Evolutionary conservation across 2,888 invertebrate species (phyloP).

Genomic region (Philereme transversata): DNA sequence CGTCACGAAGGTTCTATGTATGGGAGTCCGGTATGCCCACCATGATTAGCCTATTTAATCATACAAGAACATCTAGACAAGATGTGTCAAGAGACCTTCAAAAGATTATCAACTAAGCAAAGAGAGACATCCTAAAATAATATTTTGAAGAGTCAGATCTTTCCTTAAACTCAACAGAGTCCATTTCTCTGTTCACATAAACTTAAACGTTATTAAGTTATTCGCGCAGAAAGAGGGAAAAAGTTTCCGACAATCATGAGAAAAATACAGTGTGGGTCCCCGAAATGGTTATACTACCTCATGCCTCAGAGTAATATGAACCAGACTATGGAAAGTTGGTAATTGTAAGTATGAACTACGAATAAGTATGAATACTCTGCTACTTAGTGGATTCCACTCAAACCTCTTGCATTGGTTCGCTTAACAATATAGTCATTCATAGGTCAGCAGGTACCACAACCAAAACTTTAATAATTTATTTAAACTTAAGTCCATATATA

Average conservation of each 20-base stretch:
- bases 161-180: conserved; percentile 12
- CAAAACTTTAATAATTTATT: no score
- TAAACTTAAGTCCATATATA: no score
- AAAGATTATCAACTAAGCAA: not conserved
- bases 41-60: no score
- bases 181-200: conserved; percentile 13
- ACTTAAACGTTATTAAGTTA: conserved; percentile 23
- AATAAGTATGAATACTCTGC: not conserved
- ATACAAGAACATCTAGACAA: no score
- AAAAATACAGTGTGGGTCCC: conserved; percentile 10
- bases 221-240: conserved; percentile 14
- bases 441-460: no score
- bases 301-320: not conserved
- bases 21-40: no score
- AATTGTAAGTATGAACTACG: not conserved
- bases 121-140: conserved; percentile 9
- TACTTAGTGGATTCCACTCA: no score
- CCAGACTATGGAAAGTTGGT: conserved; percentile 2
- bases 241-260: conserved; percentile 18
- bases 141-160: conserved; percentile 10
- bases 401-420: no score
- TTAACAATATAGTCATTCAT: no score
- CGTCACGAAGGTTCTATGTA: no score
- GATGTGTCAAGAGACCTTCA: not conserved
- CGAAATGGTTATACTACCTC: conserved; percentile 17